phyloP scores from a whole-genome alignment of 1,140 invertebrate genomes.

The Dolichoris vasculosae region DNA sequence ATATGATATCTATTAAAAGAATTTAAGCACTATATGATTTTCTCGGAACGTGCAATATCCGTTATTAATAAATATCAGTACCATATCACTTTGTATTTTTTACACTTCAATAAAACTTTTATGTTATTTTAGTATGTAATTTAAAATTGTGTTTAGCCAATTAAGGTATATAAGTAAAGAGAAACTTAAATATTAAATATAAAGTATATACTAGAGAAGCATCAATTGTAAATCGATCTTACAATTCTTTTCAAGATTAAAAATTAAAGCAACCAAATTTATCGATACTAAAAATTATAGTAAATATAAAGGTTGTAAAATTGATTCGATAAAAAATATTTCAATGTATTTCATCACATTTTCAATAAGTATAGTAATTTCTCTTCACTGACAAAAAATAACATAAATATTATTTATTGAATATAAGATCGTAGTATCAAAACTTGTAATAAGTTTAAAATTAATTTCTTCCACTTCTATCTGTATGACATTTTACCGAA shows the following conservation, averaged over 20 bases:
- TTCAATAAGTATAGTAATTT: slow-evolving; percentile 2
- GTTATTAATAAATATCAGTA: not conserved
- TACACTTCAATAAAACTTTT: not conserved
- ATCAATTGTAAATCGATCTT: not conserved
- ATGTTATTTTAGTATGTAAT: slow-evolving; percentile 1
- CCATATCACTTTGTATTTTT: not conserved
- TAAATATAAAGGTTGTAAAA: not conserved
- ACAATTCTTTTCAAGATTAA: not conserved
- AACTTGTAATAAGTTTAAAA: not conserved
- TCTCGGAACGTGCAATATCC: not conserved
- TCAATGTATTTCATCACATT: not conserved
- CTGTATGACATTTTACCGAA: not conserved
- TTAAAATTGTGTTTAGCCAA: not conserved
- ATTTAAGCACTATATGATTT: not conserved
- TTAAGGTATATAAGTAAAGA: not conserved
- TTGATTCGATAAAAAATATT: not conserved
- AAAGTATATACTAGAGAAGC: not conserved
- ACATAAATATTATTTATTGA: not conserved
- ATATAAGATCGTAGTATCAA: not conserved
- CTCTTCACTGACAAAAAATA: not conserved
- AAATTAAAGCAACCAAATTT: not conserved
- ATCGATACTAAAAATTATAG: not conserved
- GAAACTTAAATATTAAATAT: not conserved
- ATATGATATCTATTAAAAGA: not conserved
- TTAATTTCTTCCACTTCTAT: slow-evolving; percentile 23